Evolutionary conservation across 1,140 invertebrate species (phyloP), one percentile per base, ranked within the genome.

Genomic region (Choristoneura fumiferana): DNA sequence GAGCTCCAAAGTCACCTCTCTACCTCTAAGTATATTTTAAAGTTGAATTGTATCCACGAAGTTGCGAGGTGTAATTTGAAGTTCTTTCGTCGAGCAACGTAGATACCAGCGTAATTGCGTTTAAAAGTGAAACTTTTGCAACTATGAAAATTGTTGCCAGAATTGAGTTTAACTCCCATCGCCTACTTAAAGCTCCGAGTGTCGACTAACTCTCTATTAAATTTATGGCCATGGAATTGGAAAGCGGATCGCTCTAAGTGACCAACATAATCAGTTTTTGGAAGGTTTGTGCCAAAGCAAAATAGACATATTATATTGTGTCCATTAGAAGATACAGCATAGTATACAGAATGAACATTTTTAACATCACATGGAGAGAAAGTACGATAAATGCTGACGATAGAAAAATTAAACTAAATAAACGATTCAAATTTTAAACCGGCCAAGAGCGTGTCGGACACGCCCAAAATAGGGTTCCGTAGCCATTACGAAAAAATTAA

Each of bases 101-200:
- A 38, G 35, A 63, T 63, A 63, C 55, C 61, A 17, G 9, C 17
- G 56, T 49, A 61, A 69, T 65, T 52, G 52, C 55, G 60, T 66
- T 70, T 67, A 57, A 65, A 63, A 55, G 58, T 60, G 38, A 70
- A 70, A 66, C 64, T 70, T 67, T 67, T 63, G 43, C 61, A 63
- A 66, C 63, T 63, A 66, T 70, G 57, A 60, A 70, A 70, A 66
- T 70, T 70, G 67, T 69, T 66, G 59, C 45, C 55, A 58, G 56
- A 70, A 66, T 67, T 14, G 57, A 66, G 59, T 70, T 45, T 60
- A 57, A 58, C 43, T 61, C 49, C 17, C 60, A 43, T 61, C 60
- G 55, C 29, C 59, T 39, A 65, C 33, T 55, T 54, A 34, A 34
- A 34, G 8, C 53, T 29, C 10, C 15, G 57, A 54, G 38, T 17